Conservation (phyloP, 2,888 invertebrate species). For the Hecatera dysodea region DNA sequence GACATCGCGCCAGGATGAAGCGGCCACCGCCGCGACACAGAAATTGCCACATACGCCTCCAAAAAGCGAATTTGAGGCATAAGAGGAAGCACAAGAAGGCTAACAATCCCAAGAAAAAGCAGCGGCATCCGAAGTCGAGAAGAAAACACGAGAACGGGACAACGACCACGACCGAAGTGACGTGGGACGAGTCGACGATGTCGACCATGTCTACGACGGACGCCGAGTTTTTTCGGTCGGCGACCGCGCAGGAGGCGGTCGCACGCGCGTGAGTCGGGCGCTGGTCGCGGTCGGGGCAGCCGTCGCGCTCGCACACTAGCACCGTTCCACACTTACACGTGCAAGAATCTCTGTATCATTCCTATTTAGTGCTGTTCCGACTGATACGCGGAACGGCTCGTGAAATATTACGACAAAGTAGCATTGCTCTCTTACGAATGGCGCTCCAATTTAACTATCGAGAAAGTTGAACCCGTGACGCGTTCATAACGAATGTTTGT, state of each 20-base stretch:
- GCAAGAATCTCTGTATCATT: conserved; percentile 84
- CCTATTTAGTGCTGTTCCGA: conserved; percentile 73
- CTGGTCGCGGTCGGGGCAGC: conserved; percentile 88
- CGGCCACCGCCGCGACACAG: conserved; percentile 84
- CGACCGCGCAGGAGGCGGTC: conserved; percentile 90
- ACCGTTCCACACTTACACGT: conserved; percentile 87
- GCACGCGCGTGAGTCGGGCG: conserved; percentile 88
- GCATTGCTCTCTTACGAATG: conserved; percentile 80
- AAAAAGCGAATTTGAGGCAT: conserved; percentile 84
- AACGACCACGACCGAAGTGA: conserved; percentile 87
- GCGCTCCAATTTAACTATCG: conserved; percentile 69
- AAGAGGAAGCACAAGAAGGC: conserved; percentile 89
- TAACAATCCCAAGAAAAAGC: conserved; percentile 88
- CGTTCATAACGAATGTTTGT: conserved; percentile 62
- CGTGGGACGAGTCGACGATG: conserved; percentile 89
- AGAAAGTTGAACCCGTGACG: conserved; percentile 67
- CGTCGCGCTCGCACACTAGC: conserved; percentile 89
- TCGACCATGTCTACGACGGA: conserved; percentile 89
- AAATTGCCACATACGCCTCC: conserved; percentile 88
- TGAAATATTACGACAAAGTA: conserved; percentile 72
- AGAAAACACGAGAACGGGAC: conserved; percentile 88
- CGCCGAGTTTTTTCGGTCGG: conserved; percentile 91
- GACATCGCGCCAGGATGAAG: conserved; percentile 87
- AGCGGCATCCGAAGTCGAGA: conserved; percentile 90
- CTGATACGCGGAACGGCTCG: conserved; percentile 66